phyloP scores from a whole-genome alignment of 2,797 vertebrate species.

The Melanotaenia parkinsoni region DNA sequence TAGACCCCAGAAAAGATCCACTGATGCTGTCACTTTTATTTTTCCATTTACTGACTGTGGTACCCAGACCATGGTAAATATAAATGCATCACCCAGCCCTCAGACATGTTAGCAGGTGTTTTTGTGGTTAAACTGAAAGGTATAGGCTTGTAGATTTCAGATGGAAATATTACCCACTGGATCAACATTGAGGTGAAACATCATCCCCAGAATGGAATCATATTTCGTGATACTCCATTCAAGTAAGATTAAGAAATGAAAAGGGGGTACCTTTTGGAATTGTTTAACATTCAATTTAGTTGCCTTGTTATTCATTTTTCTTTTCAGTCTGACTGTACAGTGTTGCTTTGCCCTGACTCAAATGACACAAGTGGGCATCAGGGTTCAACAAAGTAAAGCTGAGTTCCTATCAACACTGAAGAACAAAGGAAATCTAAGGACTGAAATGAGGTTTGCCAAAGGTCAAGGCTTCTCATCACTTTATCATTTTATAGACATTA shows the following conservation, averaged over 20 bases:
- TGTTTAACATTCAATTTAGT: neutral
- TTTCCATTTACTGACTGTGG: constrained; percentile 67
- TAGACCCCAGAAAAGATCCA: constrained; percentile 39
- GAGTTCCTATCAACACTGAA: constrained; percentile 25
- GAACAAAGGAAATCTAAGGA: constrained; percentile 52
- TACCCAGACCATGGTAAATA: constrained; percentile 51
- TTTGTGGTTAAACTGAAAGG: neutral
- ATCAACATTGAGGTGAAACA: constrained; percentile 52
- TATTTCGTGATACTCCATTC: constrained; percentile 55
- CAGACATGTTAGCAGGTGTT: neutral
- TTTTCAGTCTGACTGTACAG: constrained; percentile 50
- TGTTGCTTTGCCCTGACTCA: constrained; percentile 62
- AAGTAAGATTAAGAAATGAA: constrained; percentile 41
- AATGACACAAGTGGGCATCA: constrained; percentile 29
- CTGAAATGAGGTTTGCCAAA: constrained; percentile 75
- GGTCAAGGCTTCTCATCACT: constrained; percentile 34
- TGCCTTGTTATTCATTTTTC: neutral
- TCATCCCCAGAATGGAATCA: constrained; percentile 11
- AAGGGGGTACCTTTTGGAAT: neutral
- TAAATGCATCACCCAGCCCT: neutral
- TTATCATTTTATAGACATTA: neutral
- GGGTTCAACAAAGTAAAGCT: constrained; percentile 12
- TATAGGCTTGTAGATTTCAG: constrained; percentile 42
- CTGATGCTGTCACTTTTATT: constrained; percentile 47
- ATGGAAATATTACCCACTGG: constrained; percentile 61